Evolutionary conservation across 2,797 vertebrate species (phyloP), one percentile per base, ranked within the genome.

Genomic region (Syngnathus rostellatus): DNA sequence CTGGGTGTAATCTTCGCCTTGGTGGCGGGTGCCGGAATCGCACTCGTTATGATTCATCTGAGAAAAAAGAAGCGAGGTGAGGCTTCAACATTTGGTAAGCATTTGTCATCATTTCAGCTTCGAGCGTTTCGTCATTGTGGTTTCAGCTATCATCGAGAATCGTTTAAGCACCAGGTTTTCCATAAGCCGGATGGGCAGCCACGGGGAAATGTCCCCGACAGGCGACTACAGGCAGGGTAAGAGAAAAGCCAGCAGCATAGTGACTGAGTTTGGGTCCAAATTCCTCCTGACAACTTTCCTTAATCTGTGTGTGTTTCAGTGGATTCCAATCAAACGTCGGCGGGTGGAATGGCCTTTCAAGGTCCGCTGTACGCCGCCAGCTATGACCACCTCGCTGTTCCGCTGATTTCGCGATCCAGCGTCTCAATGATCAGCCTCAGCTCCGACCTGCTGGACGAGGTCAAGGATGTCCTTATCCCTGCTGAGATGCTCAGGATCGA

Each of bases 381-480:
- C 63, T 77, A 85, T 0, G 90, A 90, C 63, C 90, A 86, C 17
- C 83, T 92, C 39, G 40, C 81, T 0, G 8, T 90, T 70, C 94
- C 95, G 2, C 81, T 98, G 79, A 79, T 97, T 45, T 71, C 85
- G 6, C 65, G 81, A 25, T 88, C 87, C 0, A 91, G 85, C 38
- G 84, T 90, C 72, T 91, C 89, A 19, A 77, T 93, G 70, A 84
- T 91, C 64, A 91, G 90, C 57, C 85, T 98, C 60, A 89, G 77
- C 10, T 80, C 89, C 0, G 87, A 87, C 12, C 88, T 99, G 51
- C 89, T 98, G 67, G 93, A 95, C 31, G 94, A 98, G 70, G 96
- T 99, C 78, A 97, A 95, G 84, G 94, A 97, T 37, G 92, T 98
- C 69, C 89, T 99, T 70, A 96, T 99, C 79, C 92, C 94, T 0